Conservation (phyloP, 2,797 vertebrate species). For the Dromococcyx pavoninus region DNA sequence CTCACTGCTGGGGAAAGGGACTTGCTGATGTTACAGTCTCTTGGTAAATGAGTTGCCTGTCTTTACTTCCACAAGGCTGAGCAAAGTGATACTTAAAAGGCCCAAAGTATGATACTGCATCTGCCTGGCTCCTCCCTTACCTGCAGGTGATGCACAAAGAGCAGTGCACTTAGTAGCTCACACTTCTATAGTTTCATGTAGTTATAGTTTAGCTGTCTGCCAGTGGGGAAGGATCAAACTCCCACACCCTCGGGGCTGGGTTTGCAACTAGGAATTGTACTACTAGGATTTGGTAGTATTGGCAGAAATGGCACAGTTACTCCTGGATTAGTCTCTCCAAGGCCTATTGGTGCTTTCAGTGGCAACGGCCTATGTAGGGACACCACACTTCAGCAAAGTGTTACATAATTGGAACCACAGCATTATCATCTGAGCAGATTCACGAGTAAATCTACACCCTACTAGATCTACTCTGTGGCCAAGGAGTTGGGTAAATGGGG, state of each 20-base stretch:
- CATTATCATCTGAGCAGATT: not conserved
- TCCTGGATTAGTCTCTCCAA: not conserved
- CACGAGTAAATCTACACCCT: not conserved
- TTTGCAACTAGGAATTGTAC: not conserved
- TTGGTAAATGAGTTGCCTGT: not conserved
- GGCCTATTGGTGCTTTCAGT: not conserved
- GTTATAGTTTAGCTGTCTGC: not conserved
- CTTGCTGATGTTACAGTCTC: not conserved
- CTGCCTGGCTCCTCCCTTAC: not conserved
- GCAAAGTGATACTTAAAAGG: not conserved
- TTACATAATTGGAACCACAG: not conserved
- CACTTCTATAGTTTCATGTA: not conserved
- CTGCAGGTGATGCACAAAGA: not conserved
- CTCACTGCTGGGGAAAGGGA: not conserved
- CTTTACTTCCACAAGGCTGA: not conserved
- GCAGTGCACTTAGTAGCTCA: not conserved
- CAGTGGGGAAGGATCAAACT: not conserved
- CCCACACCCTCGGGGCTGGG: not conserved
- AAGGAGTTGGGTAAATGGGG: not conserved
- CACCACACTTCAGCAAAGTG: fast-evolving
- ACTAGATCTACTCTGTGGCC: not conserved
- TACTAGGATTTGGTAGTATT: not conserved
- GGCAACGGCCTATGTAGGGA: not conserved
- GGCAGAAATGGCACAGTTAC: not conserved
- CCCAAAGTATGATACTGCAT: not conserved